Evolutionary conservation across 1,140 invertebrate species (phyloP).

Genomic region (Stenopsyche tienmushanensis): DNA sequence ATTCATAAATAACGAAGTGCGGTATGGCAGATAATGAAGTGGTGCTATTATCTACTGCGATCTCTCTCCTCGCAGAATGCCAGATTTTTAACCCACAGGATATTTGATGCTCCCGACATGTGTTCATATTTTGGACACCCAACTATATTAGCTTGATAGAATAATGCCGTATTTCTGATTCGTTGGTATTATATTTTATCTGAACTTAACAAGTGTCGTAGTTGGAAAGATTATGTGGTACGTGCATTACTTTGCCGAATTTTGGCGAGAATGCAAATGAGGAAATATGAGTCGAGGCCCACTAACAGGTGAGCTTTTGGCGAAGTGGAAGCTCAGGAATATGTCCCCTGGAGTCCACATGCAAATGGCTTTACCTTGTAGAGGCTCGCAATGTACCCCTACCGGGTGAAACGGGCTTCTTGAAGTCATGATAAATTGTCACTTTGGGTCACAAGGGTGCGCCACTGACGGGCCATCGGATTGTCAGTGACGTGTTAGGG

Average conservation of each 20-base stretch:
- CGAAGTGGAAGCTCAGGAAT: slow-evolving; percentile 18
- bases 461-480: not conserved
- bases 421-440: slow-evolving; percentile 39
- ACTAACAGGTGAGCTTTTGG: slow-evolving; percentile 17
- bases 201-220: too few relatives aligned
- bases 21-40: slow-evolving; percentile 35
- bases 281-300: slow-evolving; percentile 15
- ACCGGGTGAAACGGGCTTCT: slow-evolving; percentile 26
- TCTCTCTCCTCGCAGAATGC: slow-evolving; percentile 11
- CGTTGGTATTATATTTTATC: too few relatives aligned
- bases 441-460: slow-evolving; percentile 23
- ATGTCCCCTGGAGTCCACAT: slow-evolving; percentile 27
- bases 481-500: not conserved
- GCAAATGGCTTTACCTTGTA: slow-evolving; percentile 41
- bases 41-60: slow-evolving; percentile 29
- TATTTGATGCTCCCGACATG: slow-evolving; percentile 27
- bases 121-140: slow-evolving; percentile 25
- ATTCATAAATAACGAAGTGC: slow-evolving; percentile 35
- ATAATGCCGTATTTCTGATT: too few relatives aligned
- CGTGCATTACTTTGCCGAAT: too few relatives aligned
- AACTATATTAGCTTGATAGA: too few relatives aligned
- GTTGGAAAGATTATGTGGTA: too few relatives aligned
- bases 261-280: slow-evolving; percentile 7
- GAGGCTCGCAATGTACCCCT: too few relatives aligned
- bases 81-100: slow-evolving; percentile 18